phyloP scores from a whole-genome alignment of 2,888 invertebrate genomes.

The Cheilosia scutellata region DNA sequence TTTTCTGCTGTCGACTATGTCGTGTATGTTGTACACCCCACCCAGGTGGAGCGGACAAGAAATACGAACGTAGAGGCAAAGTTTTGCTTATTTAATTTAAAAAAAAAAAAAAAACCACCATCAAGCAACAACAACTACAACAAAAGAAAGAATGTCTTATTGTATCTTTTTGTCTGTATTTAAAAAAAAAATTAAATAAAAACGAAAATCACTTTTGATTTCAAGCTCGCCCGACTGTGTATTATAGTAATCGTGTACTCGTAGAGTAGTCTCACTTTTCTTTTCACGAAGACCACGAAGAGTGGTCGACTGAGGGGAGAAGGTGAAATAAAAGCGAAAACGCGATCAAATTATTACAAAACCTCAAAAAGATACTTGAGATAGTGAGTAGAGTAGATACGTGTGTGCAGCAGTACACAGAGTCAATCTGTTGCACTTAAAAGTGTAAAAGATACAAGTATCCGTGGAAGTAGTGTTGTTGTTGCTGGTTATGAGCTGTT shows the following conservation, averaged over 20 bases:
- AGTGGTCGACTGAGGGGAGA: slow-evolving; percentile 14
- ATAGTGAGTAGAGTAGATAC: slow-evolving; percentile 38
- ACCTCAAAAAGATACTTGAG: slow-evolving; percentile 75
- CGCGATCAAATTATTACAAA: slow-evolving; percentile 76
- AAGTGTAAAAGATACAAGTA: slow-evolving; percentile 38
- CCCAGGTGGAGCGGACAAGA: slow-evolving; percentile 41
- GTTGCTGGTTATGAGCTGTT: neutral
- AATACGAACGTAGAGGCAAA: slow-evolving; percentile 25
- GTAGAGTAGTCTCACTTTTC: slow-evolving; percentile 72
- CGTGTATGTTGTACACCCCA: slow-evolving; percentile 27
- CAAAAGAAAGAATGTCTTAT: slow-evolving; percentile 47
- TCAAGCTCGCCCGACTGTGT: slow-evolving; percentile 71
- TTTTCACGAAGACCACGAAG: slow-evolving; percentile 64
- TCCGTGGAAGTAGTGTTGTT: neutral
- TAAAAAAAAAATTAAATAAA: slow-evolving; percentile 16
- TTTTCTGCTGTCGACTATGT: slow-evolving; percentile 13
- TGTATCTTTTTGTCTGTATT: slow-evolving; percentile 14
- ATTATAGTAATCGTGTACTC: slow-evolving; percentile 67
- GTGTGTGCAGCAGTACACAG: slow-evolving; percentile 47
- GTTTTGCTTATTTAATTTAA: slow-evolving; percentile 42
- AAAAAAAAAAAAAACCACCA: slow-evolving; percentile 61
- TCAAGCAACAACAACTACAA: slow-evolving; percentile 25
- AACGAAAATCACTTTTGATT: slow-evolving; percentile 65
- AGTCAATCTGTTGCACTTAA: slow-evolving; percentile 43
- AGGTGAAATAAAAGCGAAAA: slow-evolving; percentile 72